Base-by-base conservation (phyloP, 2,797 vertebrate species). In the Pogonophryne albipinna region DNA sequence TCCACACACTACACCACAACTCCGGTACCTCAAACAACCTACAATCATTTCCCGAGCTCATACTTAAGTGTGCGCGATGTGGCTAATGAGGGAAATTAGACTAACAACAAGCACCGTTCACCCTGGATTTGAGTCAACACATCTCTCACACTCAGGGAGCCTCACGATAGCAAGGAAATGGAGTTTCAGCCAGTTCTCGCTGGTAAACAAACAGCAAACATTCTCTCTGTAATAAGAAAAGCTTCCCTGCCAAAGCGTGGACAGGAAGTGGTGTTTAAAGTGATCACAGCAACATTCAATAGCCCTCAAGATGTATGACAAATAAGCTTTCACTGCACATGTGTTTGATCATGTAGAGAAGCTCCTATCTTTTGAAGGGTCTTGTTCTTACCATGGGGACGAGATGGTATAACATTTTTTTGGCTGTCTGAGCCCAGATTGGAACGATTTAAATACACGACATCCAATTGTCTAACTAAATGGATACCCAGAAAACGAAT, bases 61-160 rank as follows among this genome's bases (percentile, higher is more conserved):
- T 53, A 58, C 57, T 79, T 41, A 53, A 12, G 19, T 64, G 61
- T 66, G 68, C 57, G 10, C 5, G 68, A 73, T 34, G 56, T 31
- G 31, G 79, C 86, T 89, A 91, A 93, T 85, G 66, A 88, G 88
- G 41, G 20, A 78, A 89, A 90, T 90, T 85, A 85, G 67, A 87
- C 58, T 81, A 85, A 81, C 75, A 85, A 87, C 52, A 52, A 87
- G 52, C 58, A 61, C 70, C 71, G 81, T 78, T 85, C 79, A 67
- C 51, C 59, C 46, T 87, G 83, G 80, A 86, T 84, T 82, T 58
- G 69, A 89, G 83, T 80, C 85, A 82, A 87, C 74, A 76, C 79
- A 46, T 86, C 83, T 78, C 75, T 65, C 66, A 79, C 76, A 58
- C 65, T 70, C 50, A 61, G 42, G 41, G 72, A 66, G 34, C n/a